Base-by-base conservation (phyloP, 2,113 vertebrate species). In the Syngnathus typhle region DNA sequence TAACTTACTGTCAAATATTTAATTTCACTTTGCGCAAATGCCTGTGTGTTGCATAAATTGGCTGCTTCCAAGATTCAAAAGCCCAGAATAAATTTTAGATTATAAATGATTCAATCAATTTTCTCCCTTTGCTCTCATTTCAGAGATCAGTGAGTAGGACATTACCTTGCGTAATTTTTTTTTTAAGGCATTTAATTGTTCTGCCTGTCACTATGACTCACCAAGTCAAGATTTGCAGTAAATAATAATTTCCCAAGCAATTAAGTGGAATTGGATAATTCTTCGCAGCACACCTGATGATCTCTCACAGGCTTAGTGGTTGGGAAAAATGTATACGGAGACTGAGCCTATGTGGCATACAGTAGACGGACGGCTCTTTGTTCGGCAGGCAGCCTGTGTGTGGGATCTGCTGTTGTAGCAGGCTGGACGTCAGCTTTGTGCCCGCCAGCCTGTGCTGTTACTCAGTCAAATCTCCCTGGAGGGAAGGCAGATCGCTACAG, bases 391-490 rank as follows among this genome's bases (percentile, higher is more conserved):
- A 6, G 59, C 77, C 77, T 55, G 62, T 72, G 76, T 79, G 76
- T 71, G 81, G 65, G 74, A 79, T 82, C 68, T 69, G 68, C 74
- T 78, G 71, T 75, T 39, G 71, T 71, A 54, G 72, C 67, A 46
- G 67, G 70, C 71, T 76, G 75, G 83, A 88, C 79, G 72, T 85
- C 82, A 84, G 78, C 78, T 78, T 70, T 61, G 63, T 82, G 81
- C 70, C 72, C 65, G 7, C 59, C 70, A 70, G 66, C 75, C 70
- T 64, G 69, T 32, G 16, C 71, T 78, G 79, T 82, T 81, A 79
- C 79, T 79, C 80, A 69, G 70, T 60, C 60, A 44, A 43, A 70
- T 80, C 68, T 63, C 81, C 84, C 75, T 7, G 32, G 72, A 78
- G 82, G 73, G 67, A 60, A 69, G n/a, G 65, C 64, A 41, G 12